Evolutionary conservation across 2,113 vertebrate species (phyloP), one percentile per base, ranked within the genome.

Genomic region (Gila orcuttii): DNA sequence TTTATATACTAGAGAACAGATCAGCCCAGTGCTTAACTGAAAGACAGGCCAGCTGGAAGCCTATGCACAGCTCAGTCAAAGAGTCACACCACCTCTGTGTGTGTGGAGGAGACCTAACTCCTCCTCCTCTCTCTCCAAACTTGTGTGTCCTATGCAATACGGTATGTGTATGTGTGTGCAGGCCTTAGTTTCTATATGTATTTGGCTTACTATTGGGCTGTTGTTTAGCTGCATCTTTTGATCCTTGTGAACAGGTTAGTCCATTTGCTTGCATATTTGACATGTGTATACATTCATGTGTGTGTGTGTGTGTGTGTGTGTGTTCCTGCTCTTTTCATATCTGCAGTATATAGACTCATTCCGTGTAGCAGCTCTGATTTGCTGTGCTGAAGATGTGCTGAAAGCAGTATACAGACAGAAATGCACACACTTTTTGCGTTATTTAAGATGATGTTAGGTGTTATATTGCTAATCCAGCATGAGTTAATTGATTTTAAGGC

Each of bases 21-120:
- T 86, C 77, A 80, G 77, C 50, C 64, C 85, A 86, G 76, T 86
- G 25, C 66, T 80, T 71, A 17, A 57, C 79, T 86, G 82, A 90
- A 88, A 90, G 85, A 88, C 86, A 62, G 74, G 85, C 85, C 89
- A 87, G 89, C 89, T 90, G 89, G 89, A 82, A 87, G 87, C 25
- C 66, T 77, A 81, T 60, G 81, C 85, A 86, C 57, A 83, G 42
- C 78, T 69, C 57, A 83, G 69, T 76, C 79, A 83, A 89, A 87
- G 69, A 52, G 62, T 59, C 85, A 84, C 85, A n/a, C 77, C 59
- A 73, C 71, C 55, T 78, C 76, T 66, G 64, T 78, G n/a, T 28
- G 79, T 84, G 78, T 66, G 62, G 52, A 82, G 81, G 62, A 33
- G 31, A 52, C 60, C 39, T 87, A 79, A 85, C 87, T 89, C 59